These are phyloP conservation scores for Ditylenchus dipsaci DNA, from an alignment of 1,140 invertebrate genomes.

Conservation along the genomic window DNA sequence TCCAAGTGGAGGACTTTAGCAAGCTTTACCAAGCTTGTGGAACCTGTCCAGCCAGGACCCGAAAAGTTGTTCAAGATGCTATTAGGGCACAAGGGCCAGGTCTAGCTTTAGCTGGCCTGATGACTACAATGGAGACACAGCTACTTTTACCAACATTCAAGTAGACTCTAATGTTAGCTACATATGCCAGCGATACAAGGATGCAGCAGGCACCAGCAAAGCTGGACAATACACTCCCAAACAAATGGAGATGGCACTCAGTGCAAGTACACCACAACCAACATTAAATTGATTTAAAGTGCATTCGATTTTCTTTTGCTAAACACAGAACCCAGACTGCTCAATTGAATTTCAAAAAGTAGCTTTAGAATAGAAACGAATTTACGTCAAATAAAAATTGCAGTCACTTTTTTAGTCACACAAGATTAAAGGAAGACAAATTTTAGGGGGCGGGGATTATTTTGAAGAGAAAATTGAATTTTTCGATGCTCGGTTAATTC, in stretches of 20 bases:
- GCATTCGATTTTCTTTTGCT: too few relatives aligned
- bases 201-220: not conserved
- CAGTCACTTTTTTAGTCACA: too few relatives aligned
- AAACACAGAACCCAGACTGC: too few relatives aligned
- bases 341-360: too few relatives aligned
- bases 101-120: not conserved
- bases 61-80: constrained; percentile 2
- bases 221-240: not conserved
- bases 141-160: constrained; percentile 11
- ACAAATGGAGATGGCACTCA: constrained; percentile 6
- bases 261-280: constrained; percentile 1
- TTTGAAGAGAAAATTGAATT: too few relatives aligned
- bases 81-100: not conserved
- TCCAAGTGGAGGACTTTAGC: constrained; percentile 9
- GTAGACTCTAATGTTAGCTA: not conserved
- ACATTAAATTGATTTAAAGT: not conserved
- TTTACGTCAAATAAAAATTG: too few relatives aligned
- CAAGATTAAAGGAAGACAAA: too few relatives aligned
- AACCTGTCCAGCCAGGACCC: not conserved
- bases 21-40: constrained; percentile 11
- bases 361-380: too few relatives aligned
- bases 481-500: too few relatives aligned
- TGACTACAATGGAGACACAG: constrained; percentile 7
- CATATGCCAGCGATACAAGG: not conserved
- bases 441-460: too few relatives aligned